Evolutionary conservation across 1,140 invertebrate species (phyloP).

Genomic region (Drosophila micromelanica): DNA sequence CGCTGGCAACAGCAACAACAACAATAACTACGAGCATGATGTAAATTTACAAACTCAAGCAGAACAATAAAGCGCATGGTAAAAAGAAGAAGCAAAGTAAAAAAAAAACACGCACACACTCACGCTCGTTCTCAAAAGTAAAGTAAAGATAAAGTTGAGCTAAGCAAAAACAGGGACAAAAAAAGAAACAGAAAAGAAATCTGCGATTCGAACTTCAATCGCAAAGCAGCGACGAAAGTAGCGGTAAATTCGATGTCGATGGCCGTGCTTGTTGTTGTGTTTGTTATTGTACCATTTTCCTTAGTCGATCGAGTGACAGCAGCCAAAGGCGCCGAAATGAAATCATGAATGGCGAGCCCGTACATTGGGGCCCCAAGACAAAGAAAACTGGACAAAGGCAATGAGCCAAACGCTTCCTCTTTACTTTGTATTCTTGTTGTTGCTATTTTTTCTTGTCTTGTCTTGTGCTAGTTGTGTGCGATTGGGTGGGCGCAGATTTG

Average conservation of each 20-base stretch:
- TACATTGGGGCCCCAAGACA: conserved; percentile 1
- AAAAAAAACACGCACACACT: neutral
- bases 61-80: conserved; percentile 27
- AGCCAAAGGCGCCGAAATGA: conserved; percentile 27
- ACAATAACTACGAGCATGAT: conserved; percentile 55
- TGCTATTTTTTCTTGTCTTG: neutral
- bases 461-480: neutral
- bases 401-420: conserved; percentile 1
- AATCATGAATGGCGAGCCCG: conserved; percentile 19
- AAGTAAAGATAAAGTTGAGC: conserved; percentile 26
- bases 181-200: neutral
- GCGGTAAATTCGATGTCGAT: conserved; percentile 1
- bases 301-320: conserved; percentile 22
- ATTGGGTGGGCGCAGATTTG: neutral
- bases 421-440: neutral
- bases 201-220: conserved; percentile 15
- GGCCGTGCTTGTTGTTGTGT: conserved; percentile 6
- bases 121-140: conserved; percentile 1
- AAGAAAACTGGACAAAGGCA: conserved; percentile 4
- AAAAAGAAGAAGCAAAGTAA: conserved; percentile 25
- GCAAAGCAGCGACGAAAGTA: conserved; percentile 8
- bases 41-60: conserved; percentile 42
- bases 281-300: neutral
- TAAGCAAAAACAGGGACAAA: conserved; percentile 21
- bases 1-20: conserved; percentile 39